Evolutionary conservation across 2,797 vertebrate species (phyloP).

Genomic region (Oreortyx pictus): DNA sequence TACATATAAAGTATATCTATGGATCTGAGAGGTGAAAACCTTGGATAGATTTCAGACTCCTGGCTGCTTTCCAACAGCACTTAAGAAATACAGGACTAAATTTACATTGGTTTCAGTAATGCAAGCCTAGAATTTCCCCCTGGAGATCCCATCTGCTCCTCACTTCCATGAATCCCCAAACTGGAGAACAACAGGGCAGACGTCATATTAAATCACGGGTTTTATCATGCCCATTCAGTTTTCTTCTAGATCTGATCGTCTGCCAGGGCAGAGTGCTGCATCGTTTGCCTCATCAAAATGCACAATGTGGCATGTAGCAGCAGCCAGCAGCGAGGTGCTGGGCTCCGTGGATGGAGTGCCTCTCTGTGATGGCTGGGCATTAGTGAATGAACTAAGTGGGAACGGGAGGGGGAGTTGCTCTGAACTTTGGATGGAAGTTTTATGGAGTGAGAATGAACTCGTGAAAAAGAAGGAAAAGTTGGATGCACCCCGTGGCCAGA

Average conservation of each 20-base stretch:
- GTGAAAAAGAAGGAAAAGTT: neutral
- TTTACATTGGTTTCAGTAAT: conserved; percentile 62
- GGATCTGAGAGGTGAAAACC: conserved; percentile 64
- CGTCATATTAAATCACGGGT: conserved; percentile 68
- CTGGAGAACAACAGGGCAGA: conserved; percentile 61
- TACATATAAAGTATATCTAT: neutral
- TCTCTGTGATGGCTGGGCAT: neutral
- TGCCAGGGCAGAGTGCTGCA: conserved; percentile 55
- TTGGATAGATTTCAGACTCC: conserved; percentile 59
- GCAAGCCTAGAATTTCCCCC: conserved; percentile 51
- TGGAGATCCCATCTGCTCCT: conserved; percentile 71
- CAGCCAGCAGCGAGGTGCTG: neutral
- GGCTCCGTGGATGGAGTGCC: neutral
- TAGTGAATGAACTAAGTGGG: neutral
- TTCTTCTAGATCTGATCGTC: conserved; percentile 41
- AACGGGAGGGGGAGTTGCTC: neutral
- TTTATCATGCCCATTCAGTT: conserved; percentile 66
- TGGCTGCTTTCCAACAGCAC: conserved; percentile 35
- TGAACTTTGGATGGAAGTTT: neutral
- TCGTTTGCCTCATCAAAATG: conserved; percentile 52
- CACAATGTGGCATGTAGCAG: neutral
- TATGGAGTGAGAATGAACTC: neutral
- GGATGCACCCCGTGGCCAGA: neutral
- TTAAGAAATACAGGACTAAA: conserved; percentile 65
- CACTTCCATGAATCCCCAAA: conserved; percentile 68